Conservation (phyloP, 2,888 invertebrate species). For the Synanthedon myopaeformis region DNA sequence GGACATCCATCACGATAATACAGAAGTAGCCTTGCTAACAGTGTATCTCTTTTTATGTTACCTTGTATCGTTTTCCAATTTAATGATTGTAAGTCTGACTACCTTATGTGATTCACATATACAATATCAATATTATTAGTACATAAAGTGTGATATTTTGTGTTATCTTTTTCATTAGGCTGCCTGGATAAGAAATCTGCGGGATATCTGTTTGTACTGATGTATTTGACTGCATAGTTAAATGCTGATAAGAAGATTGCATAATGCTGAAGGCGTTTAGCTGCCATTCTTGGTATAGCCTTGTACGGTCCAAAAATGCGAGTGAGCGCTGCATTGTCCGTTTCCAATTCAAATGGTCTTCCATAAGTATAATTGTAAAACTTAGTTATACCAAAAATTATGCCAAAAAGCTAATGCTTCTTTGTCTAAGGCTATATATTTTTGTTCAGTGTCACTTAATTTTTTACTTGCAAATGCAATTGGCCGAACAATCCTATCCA, state of each 20-base stretch:
- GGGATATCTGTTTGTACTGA: constrained; percentile 8
- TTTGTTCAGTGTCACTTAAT: constrained; percentile 8
- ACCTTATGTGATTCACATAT: constrained; percentile 1
- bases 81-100: background rate
- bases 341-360: constrained; percentile 12
- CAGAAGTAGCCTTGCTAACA: too few species aligned
- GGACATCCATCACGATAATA: too few species aligned
- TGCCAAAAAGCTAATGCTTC: constrained; percentile 14
- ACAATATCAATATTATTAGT: background rate
- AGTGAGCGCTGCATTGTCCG: constrained; percentile 14
- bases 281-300: constrained; percentile 22
- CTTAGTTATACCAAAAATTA: constrained; percentile 14
- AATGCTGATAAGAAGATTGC: constrained; percentile 13
- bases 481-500: constrained; percentile 5
- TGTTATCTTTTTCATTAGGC: constrained; percentile 1
- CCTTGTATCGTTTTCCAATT: constrained; percentile 5
- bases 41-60: constrained; percentile 5
- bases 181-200: constrained; percentile 10
- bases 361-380: constrained; percentile 16
- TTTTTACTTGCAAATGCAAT: constrained; percentile 12
- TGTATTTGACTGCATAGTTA: constrained; percentile 9
- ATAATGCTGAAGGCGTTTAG: constrained; percentile 16
- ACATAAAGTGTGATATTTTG: background rate
- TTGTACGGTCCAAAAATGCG: constrained; percentile 21
- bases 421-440: constrained; percentile 11